Conservation (phyloP, 1,140 invertebrate species). For the Xylocopa sonorina region DNA sequence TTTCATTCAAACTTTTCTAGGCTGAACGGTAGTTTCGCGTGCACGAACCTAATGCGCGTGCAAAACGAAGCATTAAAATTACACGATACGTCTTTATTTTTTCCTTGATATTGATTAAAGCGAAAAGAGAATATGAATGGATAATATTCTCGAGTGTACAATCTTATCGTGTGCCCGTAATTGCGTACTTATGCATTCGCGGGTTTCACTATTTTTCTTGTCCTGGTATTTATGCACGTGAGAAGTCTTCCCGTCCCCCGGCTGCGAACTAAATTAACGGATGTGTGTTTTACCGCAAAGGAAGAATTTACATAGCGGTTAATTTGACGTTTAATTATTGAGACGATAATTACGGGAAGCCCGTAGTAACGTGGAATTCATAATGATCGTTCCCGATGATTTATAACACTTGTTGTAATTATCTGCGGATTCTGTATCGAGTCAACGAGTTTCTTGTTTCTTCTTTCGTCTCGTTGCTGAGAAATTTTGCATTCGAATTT, state of each 20-base stretch:
- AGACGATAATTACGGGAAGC: constrained; percentile 18
- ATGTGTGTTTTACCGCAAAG: constrained; percentile 28
- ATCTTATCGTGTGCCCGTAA: background rate
- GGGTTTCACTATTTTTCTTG: constrained; percentile 9
- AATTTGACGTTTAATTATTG: constrained; percentile 43
- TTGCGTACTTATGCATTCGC: constrained; percentile 7
- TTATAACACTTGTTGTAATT: constrained; percentile 1
- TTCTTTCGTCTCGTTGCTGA: background rate
- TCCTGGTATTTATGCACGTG: constrained; percentile 1
- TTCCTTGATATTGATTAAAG: background rate
- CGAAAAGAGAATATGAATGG: background rate
- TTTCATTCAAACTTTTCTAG: too few relatives aligned
- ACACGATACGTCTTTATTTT: background rate
- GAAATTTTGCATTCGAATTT: too few relatives aligned
- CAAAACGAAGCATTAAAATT: background rate
- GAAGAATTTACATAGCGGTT: constrained; percentile 28
- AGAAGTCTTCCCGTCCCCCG: background rate
- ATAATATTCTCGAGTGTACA: background rate
- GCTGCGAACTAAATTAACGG: constrained; percentile 23
- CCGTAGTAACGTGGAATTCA: background rate
- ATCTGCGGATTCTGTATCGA: background rate
- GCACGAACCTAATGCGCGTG: too few relatives aligned
- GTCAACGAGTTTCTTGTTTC: background rate
- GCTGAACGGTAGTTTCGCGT: too few relatives aligned
- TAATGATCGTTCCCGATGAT: constrained; percentile 10